Evolutionary conservation across 2,888 invertebrate species (phyloP).

Genomic region (Tetragonisca angustula): DNA sequence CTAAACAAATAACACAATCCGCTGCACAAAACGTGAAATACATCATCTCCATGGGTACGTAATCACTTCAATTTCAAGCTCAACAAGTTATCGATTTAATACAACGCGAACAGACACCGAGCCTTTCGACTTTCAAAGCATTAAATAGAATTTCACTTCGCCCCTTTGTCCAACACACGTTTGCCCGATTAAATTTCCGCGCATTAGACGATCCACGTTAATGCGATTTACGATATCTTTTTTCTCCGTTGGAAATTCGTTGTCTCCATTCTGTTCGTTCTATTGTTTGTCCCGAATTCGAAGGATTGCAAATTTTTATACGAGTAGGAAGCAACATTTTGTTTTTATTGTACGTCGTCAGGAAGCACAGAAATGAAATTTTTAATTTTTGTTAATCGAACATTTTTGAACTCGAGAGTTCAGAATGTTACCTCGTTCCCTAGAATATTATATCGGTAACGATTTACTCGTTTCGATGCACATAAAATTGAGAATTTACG

Average conservation of each 20-base stretch:
- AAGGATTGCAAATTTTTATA: no score
- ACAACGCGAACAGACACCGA: not conserved
- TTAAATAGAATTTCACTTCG: conserved; percentile 27
- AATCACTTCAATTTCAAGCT: not conserved
- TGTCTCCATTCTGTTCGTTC: no score
- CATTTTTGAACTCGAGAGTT: no score
- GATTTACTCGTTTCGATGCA: no score
- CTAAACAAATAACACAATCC: not conserved
- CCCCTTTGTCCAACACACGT: conserved; percentile 1
- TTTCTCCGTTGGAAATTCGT: not conserved
- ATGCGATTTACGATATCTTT: conserved; percentile 11
- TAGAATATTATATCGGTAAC: no score
- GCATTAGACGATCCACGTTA: conserved; percentile 8
- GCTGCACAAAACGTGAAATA: not conserved
- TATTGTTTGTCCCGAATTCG: no score
- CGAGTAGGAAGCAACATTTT: no score
- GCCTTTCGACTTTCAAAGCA: conserved; percentile 1
- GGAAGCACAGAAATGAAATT: no score
- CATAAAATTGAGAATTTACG: no score
- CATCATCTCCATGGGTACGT: not conserved
- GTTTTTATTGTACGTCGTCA: no score
- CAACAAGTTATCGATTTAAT: conserved; percentile 15
- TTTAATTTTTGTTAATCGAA: no score
- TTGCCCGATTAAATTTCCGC: conserved; percentile 22
- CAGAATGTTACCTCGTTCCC: no score